Evolutionary conservation across 2,113 vertebrate species (phyloP).

Genomic region (Neolamprologus sp.): DNA sequence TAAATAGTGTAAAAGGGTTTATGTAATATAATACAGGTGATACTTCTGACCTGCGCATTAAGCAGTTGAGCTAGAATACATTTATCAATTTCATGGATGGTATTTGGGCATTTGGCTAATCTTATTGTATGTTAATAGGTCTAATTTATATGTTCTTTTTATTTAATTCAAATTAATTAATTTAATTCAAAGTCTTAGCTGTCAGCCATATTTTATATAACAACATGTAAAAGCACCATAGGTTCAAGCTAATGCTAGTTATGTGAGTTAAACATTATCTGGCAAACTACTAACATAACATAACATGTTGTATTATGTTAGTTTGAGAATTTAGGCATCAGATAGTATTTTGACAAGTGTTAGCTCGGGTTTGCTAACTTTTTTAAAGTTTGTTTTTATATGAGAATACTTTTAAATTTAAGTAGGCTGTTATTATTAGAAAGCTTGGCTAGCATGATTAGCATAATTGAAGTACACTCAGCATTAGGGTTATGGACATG

Average conservation of each 20-base stretch:
- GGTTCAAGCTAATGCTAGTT: background rate
- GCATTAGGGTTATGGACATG: background rate
- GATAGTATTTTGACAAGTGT: background rate
- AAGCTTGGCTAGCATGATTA: background rate
- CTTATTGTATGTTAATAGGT: background rate
- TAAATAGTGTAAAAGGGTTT: background rate
- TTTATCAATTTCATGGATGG: background rate
- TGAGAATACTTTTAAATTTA: background rate
- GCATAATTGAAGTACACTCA: background rate
- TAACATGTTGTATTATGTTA: background rate
- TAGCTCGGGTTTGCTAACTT: background rate
- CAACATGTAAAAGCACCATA: background rate
- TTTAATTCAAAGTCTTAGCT: background rate
- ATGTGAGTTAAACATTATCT: background rate
- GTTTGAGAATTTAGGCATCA: background rate
- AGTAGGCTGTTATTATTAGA: background rate
- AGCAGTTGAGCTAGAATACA: background rate
- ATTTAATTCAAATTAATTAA: background rate
- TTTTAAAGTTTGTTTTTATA: background rate
- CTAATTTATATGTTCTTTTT: background rate
- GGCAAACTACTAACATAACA: background rate
- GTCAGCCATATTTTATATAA: background rate
- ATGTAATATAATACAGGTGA: background rate
- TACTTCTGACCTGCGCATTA: background rate
- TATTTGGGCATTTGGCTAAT: background rate